These are phyloP conservation scores for Macaca fascicularis DNA, from an alignment of 2,113 vertebrate genomes.

Conservation along the genomic window T2T-MFA8v1.1 NC_088377.1:151765501-151766000, in stretches of 20 bases:
- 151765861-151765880: neutral
- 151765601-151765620: neutral
- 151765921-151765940: too few species aligned
- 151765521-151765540: neutral
- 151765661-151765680: neutral
- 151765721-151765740: neutral
- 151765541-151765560: neutral
- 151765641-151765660: neutral
- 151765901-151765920: too few species aligned
- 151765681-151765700: neutral
- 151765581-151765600: neutral
- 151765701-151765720: neutral
- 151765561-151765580: neutral
- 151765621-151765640: neutral
- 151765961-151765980: neutral
- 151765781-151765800: neutral
- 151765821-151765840: neutral
- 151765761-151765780: neutral
- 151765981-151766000: neutral
- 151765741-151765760: neutral
- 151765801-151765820: neutral
- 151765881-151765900: too few species aligned
- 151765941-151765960: neutral
- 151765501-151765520: neutral
- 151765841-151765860: neutral